Base-by-base conservation (phyloP, 2,888 invertebrate genomes). In the Harpalus rufipes region DNA sequence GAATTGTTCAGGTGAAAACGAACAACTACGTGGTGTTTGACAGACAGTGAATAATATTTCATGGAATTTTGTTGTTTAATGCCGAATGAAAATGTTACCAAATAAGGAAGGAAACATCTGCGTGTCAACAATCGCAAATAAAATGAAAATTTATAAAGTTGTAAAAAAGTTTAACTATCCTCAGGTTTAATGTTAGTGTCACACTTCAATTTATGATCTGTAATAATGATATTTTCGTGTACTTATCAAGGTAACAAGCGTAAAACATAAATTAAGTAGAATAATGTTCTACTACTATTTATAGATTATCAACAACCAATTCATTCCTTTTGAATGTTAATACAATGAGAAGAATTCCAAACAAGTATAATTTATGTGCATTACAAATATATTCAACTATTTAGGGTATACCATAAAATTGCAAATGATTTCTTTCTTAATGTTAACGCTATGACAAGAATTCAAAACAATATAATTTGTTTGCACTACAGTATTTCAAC, bases 1-100 rank as follows among this genome's bases (percentile, higher is more conserved):
- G 72, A 74, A 74, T 74, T 44, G 44, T 68, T 68, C 68, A 74
- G 44, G 72, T 74, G 72, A 74, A 74, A 74, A 74, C 41, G n/a
- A 14, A 8, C 6, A 72, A 14, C 7, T 56, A 18, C 8, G 8
- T 63, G n/a, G 41, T n/a, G 14, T 68, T 68, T 68, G 68, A 21
- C 12, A 21, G 12, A 44, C 10, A 72, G 44, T 74, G 68, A 74
- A 74, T 32, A 68, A 44, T 74, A 44, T 44, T 74, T 44, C 72
- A 74, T 16, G 44, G 72, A 44, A 74, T 74, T 74, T 10, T 44
- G 18, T 18, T 68, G 68, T 2, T 39, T 68, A 14, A 68, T 41
- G n/a, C 39, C 12, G 68, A 68, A 25, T 65, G 18, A 63, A 32
- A 68, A 14, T 68, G 32, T 5, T 14, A n/a, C 44, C 72, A 74